phyloP scores from a whole-genome alignment of 2,113 vertebrate genomes.

The Puntigrus tetrazona region DNA sequence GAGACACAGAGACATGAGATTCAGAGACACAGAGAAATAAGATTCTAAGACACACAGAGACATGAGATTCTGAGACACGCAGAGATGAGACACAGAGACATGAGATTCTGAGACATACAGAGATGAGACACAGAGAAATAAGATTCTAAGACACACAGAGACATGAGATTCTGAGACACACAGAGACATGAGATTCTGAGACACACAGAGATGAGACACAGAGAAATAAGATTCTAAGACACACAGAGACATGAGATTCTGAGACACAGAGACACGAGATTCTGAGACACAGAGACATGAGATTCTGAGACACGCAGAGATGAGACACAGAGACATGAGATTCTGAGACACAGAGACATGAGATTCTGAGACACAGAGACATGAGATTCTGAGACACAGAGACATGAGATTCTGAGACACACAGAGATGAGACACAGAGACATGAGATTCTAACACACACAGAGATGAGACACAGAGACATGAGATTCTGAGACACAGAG shows the following conservation, averaged over 20 bases:
- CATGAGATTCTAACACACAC: constrained; percentile 59
- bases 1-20: constrained; percentile 81
- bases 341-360: not conserved
- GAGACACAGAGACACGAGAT: constrained; percentile 81
- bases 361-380: constrained; percentile 87
- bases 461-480: constrained; percentile 71
- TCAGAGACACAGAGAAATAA: not conserved
- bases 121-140: constrained; percentile 62
- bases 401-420: constrained; percentile 56
- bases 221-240: too few relatives aligned
- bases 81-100: constrained; percentile 71
- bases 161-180: constrained; percentile 55
- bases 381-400: constrained; percentile 30
- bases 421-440: constrained; percentile 71
- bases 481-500: too few relatives aligned
- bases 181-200: too few relatives aligned
- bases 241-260: constrained; percentile 58
- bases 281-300: not conserved
- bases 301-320: too few relatives aligned
- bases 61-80: constrained; percentile 58
- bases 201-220: constrained; percentile 74
- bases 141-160: constrained; percentile 77
- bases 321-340: constrained; percentile 82
- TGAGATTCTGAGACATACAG: constrained; percentile 68
- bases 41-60: too few relatives aligned